A percentile compares a stretch with the other conserved stretches of the same genome.
phyloP scores from a whole-genome alignment of 2,113 vertebrate species.

The Callorhinus ursinus region DNA sequence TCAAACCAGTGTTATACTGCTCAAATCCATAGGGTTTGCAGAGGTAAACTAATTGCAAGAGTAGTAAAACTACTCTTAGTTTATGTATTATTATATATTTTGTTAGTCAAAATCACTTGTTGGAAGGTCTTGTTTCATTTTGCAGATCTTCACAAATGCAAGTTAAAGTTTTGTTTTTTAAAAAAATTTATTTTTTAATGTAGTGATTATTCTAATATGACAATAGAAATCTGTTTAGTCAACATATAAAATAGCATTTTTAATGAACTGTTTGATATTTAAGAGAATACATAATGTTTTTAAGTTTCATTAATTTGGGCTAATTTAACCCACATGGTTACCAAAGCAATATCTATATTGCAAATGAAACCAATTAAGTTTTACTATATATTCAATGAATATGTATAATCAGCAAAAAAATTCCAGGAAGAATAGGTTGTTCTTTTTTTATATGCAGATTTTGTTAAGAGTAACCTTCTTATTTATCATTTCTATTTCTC shows the following conservation, averaged over 20 bases:
- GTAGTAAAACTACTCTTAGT: not conserved
- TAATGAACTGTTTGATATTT: not conserved
- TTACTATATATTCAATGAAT: not conserved
- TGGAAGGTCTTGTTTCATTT: not conserved
- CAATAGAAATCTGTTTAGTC: not conserved
- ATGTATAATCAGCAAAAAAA: not conserved
- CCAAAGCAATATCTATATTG: not conserved
- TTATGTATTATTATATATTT: not conserved
- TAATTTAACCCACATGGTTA: not conserved
- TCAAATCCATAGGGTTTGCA: not conserved
- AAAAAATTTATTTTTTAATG: not conserved
- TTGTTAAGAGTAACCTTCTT: not conserved
- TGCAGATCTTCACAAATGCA: not conserved
- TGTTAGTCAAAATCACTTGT: not conserved
- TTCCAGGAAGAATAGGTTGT: not conserved
- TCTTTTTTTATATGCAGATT: not conserved
- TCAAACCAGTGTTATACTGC: not conserved
- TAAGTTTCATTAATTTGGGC: not conserved
- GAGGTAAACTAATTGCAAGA: not conserved
- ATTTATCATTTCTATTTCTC: not conserved
- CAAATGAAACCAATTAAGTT: not conserved
- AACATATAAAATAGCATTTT: constrained; percentile 12
- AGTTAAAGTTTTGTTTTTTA: not conserved
- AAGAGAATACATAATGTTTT: not conserved
- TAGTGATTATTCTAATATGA: not conserved